Base-by-base conservation (phyloP, 1,140 invertebrate genomes). In the Hycleus cichorii region DNA sequence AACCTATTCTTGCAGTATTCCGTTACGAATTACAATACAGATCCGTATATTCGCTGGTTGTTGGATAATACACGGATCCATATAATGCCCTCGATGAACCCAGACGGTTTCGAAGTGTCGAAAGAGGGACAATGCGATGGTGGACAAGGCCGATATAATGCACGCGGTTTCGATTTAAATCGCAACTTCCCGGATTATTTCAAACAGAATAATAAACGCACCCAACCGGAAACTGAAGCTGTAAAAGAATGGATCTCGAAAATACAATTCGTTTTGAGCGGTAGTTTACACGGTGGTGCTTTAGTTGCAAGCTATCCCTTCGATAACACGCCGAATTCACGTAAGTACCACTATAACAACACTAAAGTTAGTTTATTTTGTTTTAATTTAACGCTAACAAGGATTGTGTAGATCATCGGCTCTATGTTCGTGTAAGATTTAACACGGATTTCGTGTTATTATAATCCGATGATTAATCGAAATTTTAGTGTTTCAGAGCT, bases 151-250 rank as follows among this genome's bases (percentile, higher is more conserved):
- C 91, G 89, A 63, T 90, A 91, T 69, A 95, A 95, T 72, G 85
- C 91, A 0, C 82, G 86, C 44, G 90, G 91, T 2, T 92, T 88
- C 68, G 91, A 95, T 70, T 75, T 95, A 53, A 95, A 95, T 76
- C 82, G 91, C 47, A 95, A 95, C 75, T 95, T 95, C 76, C 91
- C 92, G 0, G 91, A 95, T 75, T 93, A 90, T 72, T 94, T 94
- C 75, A 92, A 91, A 69, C 83, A 87, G 66, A 93, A 93, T 74
- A 89, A 89, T 59, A 90, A 89, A 65, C 81, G 85, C 24, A 82
- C 86, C 3, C 91, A 93, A 72, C 91, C 92, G 3, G 96, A 99
- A 77, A 96, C 95, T 0, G 87, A 91, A 64, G 92, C 93, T 1
- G 90, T 98, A 2, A 96, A 97, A 75, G 86, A 92, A 67, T 95